Base-by-base conservation (phyloP, 1,140 invertebrate species). In the Hyles vespertilio region DNA sequence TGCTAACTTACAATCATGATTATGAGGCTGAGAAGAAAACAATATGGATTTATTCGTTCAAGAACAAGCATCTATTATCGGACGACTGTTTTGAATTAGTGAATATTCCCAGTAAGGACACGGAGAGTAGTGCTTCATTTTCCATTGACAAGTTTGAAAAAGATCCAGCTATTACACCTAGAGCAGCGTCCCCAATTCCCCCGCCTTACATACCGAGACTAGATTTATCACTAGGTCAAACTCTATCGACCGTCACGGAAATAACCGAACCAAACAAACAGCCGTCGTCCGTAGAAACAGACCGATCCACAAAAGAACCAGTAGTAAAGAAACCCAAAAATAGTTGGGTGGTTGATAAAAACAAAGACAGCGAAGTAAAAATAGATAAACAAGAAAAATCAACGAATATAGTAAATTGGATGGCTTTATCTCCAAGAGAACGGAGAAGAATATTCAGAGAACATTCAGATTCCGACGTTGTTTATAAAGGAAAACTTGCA, bases 191-290 rank as follows among this genome's bases (percentile, higher is more conserved):
- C 9, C 79, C 79, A 8, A 67, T 77, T 33, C 72, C 74, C 32
- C 59, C 61, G 33, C 46, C 56, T 0, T 73, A 68, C 51, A 73
- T 84, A 56, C 77, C 84, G 3, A 68, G 68, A 61, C 63, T 84
- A 8, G 72, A 78, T 49, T 61, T 83, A 40, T 67, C 74, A 5
- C 61, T 73, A 56, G 69, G 63, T 0, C 70, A 72, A 6, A 75
- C 68, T 32, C 59, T 88, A 48, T 80, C 85, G 10, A 84, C 81
- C 2, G 74, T 88, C 0, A 79, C 78, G 11, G 85, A 88, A 63
- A 57, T 86, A 45, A 59, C 64, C 12, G 83, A 85, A 66, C 72
- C 76, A 3, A 68, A 53, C 50, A 77, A 60, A 67, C 57, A 63
- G 59, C 51, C 58, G 4, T 61, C 67, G 44, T 49, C 62, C 12